Evolutionary conservation across 1,140 invertebrate genomes (phyloP).

Genomic region (Drosophila burlai): DNA sequence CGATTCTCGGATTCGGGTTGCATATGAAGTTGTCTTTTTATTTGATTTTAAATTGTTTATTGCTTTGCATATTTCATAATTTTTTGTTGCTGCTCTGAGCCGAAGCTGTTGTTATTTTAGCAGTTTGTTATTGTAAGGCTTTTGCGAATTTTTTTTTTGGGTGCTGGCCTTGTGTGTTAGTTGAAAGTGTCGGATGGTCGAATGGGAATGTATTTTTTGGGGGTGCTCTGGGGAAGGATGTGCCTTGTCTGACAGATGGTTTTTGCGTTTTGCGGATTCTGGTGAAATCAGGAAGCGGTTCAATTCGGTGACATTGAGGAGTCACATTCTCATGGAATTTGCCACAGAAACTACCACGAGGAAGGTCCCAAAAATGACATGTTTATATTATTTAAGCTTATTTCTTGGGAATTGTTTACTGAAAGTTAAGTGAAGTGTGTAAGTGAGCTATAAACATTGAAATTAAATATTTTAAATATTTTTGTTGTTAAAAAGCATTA

Average conservation of each 20-base stretch:
- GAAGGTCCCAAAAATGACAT: background rate
- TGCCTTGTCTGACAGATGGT: constrained; percentile 32
- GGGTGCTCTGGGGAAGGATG: background rate
- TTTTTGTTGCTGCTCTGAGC: constrained; percentile 30
- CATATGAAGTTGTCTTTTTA: constrained; percentile 81
- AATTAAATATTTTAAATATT: constrained; percentile 3
- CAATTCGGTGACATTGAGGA: constrained; percentile 21
- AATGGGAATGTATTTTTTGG: constrained; percentile 30
- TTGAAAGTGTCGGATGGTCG: constrained; percentile 34
- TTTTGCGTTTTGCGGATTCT: constrained; percentile 28
- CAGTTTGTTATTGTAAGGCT: constrained; percentile 44
- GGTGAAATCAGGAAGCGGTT: constrained; percentile 34
- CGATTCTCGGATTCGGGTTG: constrained; percentile 55
- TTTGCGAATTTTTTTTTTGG: constrained; percentile 4
- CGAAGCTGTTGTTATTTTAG: constrained; percentile 38
- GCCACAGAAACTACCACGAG: background rate
- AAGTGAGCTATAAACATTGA: background rate
- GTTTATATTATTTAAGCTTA: background rate
- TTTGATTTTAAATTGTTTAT: constrained; percentile 83
- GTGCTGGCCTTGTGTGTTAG: constrained; percentile 36
- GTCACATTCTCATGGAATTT: constrained; percentile 30
- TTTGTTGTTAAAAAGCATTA: background rate
- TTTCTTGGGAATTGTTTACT: constrained; percentile 2
- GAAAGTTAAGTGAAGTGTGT: background rate
- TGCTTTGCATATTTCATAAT: constrained; percentile 83